Base-by-base conservation (phyloP, 2,113 vertebrate species). In the Xyrauchen texanus region DNA sequence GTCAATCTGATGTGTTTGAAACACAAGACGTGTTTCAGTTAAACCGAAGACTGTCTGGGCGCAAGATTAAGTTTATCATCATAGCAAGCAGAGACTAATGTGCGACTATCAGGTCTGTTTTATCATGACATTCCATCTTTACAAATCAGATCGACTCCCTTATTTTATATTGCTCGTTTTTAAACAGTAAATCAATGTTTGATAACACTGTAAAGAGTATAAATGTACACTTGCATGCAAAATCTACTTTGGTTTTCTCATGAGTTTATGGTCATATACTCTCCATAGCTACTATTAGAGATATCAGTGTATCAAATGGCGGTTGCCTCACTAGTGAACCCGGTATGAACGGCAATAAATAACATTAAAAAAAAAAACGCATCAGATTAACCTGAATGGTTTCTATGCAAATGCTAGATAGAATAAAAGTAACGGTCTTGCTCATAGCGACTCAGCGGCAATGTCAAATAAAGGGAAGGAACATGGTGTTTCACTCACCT, bases 291-390 rank as follows among this genome's bases (percentile, higher is more conserved):
- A 34, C 21, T 34, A 34, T 34, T 34, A 34, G 21, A 34, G 21
- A 57, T 49, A 57, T 57, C n/a, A n/a, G 49, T 34, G 3, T 34
- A 81, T 72, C 57, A 53, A 49, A 84, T 82, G 83, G 83, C 83
- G 76, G 80, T 34, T 65, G 57, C 60, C 61, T 57, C 15, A 55
- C 58, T 58, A 53, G 8, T 66, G 52, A 60, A 57, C 49, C 57
- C 13, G 11, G 21, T 46, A 58, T 79, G 49, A 9, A 76, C 2
- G 6, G 13, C 64, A 68, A 49, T 15, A 16, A 75, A 73, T 15
- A n/a, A 10, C 65, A 49, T 63, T 9, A 60, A 60, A 79, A 11
- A 44, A 15, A 53, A 8, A 6, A 4, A 4, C 8, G 15, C 49
- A 4, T 55, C 4, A n/a, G 0, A 53, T 15, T 10, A 12, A 5